These are phyloP conservation scores for Eupithecia inturbata DNA, from an alignment of 2,888 invertebrate species.

Conservation along the genomic window DNA sequence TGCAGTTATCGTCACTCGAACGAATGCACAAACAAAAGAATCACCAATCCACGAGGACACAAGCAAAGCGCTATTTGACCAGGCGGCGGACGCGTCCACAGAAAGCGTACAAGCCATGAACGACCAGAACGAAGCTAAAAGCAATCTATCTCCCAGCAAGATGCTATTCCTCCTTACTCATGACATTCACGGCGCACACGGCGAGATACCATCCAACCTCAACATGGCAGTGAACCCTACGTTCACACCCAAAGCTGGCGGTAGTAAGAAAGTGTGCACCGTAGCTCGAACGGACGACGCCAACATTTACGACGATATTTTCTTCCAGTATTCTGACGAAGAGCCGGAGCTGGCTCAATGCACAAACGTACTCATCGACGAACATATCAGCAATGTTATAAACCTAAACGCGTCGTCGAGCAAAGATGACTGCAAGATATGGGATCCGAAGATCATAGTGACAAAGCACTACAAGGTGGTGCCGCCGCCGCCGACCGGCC, in stretches of 20 bases:
- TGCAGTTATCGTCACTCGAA: constrained; percentile 71
- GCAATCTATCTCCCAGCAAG: constrained; percentile 68
- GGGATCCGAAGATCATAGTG: constrained; percentile 74
- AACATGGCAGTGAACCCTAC: constrained; percentile 76
- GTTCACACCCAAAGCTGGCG: constrained; percentile 79
- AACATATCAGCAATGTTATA: constrained; percentile 83
- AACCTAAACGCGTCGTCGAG: constrained; percentile 79
- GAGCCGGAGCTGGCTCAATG: constrained; percentile 83
- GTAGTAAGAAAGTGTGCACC: constrained; percentile 80
- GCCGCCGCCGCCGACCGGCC: constrained; percentile 67
- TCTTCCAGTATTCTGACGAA: constrained; percentile 85
- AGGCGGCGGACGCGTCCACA: constrained; percentile 66
- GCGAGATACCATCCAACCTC: constrained; percentile 72
- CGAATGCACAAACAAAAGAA: constrained; percentile 46
- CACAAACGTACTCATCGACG: constrained; percentile 72
- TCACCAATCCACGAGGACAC: constrained; percentile 70
- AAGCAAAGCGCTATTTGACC: constrained; percentile 75
- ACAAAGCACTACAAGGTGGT: constrained; percentile 73
- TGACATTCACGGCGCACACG: constrained; percentile 86
- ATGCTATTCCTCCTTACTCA: constrained; percentile 87
- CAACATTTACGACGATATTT: constrained; percentile 77
- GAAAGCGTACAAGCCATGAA: constrained; percentile 89
- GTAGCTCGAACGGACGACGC: constrained; percentile 70
- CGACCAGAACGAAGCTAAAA: constrained; percentile 89
- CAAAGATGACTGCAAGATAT: constrained; percentile 74